Conservation (phyloP, 2,888 invertebrate genomes). For the Octonoba sinensis region DNA sequence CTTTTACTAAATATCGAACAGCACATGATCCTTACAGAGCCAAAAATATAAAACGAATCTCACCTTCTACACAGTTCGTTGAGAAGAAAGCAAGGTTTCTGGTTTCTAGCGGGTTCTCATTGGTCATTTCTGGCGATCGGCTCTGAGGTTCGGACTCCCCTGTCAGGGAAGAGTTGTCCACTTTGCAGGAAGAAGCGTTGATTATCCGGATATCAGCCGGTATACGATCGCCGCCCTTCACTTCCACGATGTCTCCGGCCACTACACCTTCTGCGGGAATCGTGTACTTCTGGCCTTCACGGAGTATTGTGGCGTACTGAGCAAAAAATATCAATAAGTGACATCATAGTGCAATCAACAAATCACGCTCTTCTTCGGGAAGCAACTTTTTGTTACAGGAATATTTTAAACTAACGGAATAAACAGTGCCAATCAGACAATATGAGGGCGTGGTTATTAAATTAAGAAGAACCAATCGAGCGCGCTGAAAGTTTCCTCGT, state of each 20-base stretch:
- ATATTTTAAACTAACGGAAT: too few relatives aligned
- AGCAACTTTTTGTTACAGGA: too few relatives aligned
- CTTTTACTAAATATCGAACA: too few relatives aligned
- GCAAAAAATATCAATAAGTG: not conserved
- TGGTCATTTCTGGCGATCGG: conserved; percentile 89
- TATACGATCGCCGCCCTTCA: conserved; percentile 98
- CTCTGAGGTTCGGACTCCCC: conserved; percentile 96
- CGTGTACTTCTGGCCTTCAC: conserved; percentile 73
- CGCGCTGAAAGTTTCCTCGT: too few relatives aligned
- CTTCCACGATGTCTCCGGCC: conserved; percentile 97
- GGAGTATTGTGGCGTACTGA: conserved; percentile 87
- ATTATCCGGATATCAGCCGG: conserved; percentile 98
- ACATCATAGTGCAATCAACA: not conserved
- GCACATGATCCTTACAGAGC: too few relatives aligned
- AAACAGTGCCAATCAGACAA: too few relatives aligned
- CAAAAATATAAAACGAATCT: too few relatives aligned
- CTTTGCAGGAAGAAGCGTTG: conserved; percentile 95
- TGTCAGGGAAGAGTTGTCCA: conserved; percentile 93
- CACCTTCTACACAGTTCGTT: conserved; percentile 91
- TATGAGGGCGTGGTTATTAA: too few relatives aligned
- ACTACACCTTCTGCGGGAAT: conserved; percentile 82
- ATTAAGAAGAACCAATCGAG: too few relatives aligned
- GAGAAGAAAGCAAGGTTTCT: conserved; percentile 96
- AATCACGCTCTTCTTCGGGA: too few relatives aligned
- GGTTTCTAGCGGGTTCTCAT: conserved; percentile 96